These are phyloP conservation scores for Pseudonaja textilis DNA, from an alignment of 2,113 vertebrate genomes.

Conservation along the genomic window DNA sequence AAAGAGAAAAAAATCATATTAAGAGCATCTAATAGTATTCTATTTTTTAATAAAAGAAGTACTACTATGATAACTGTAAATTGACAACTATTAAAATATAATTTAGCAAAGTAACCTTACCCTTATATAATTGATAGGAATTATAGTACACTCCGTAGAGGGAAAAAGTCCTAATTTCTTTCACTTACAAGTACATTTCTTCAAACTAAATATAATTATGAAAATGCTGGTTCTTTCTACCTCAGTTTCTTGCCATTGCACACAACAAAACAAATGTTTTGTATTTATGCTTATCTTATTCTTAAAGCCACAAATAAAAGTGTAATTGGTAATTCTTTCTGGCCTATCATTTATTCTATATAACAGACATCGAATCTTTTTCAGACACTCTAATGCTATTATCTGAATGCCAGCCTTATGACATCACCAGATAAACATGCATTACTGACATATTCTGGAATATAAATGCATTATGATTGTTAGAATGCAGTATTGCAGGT, in stretches of 20 bases:
- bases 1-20: slow-evolving; percentile 24
- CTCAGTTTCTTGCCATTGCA: neutral
- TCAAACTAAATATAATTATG: slow-evolving; percentile 5
- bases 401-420: neutral
- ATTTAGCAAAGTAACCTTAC: slow-evolving; percentile 19
- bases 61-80: slow-evolving; percentile 16
- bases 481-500: too few species aligned
- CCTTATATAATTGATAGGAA: slow-evolving; percentile 13
- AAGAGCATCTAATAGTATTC: slow-evolving; percentile 14
- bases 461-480: neutral
- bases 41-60: slow-evolving; percentile 4
- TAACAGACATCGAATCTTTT: neutral
- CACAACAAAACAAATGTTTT: neutral
- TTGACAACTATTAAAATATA: slow-evolving; percentile 24
- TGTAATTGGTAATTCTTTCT: neutral
- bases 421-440: slow-evolving; percentile 1
- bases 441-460: neutral
- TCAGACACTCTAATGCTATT: neutral
- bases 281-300: neutral
- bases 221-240: neutral
- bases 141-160: neutral
- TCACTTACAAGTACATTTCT: neutral
- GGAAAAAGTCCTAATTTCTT: neutral
- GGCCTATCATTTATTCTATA: slow-evolving; percentile 8
- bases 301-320: neutral